Evolutionary conservation across 2,888 invertebrate genomes (phyloP).

Genomic region (Aradus depressus): DNA sequence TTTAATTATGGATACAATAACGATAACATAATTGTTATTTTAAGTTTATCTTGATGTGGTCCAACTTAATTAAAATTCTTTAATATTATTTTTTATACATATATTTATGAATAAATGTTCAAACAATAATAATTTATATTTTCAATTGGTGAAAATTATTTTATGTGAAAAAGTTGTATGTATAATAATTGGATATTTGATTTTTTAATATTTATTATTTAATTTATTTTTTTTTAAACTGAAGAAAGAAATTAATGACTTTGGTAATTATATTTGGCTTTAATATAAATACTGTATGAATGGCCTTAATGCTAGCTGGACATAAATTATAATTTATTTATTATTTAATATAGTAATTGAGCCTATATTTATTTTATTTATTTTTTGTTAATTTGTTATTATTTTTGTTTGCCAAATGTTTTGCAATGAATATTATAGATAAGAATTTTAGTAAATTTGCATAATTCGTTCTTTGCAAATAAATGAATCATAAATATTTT

Average conservation of each 20-base stretch:
- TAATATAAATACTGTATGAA: too few relatives aligned
- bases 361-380: too few relatives aligned
- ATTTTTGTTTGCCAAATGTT: too few relatives aligned
- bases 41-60: constrained; percentile 16
- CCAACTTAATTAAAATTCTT: constrained; percentile 14
- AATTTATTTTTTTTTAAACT: constrained; percentile 5
- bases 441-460: too few relatives aligned
- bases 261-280: constrained; percentile 25
- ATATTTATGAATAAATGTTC: constrained; percentile 4
- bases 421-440: too few relatives aligned
- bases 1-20: too few relatives aligned
- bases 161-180: constrained; percentile 1
- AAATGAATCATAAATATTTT: too few relatives aligned
- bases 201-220: neutral
- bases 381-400: too few relatives aligned
- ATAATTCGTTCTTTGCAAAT: too few relatives aligned
- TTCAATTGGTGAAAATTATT: neutral
- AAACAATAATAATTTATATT: constrained; percentile 1
- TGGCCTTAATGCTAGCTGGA: too few relatives aligned
- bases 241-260: constrained; percentile 16
- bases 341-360: too few relatives aligned
- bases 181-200: constrained; percentile 1
- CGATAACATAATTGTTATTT: constrained; percentile 9
- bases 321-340: too few relatives aligned
- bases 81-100: constrained; percentile 6